These are phyloP conservation scores for Yasuhikotakia modesta DNA, from an alignment of 2,797 vertebrate species.

Conservation along the genomic window DNA sequence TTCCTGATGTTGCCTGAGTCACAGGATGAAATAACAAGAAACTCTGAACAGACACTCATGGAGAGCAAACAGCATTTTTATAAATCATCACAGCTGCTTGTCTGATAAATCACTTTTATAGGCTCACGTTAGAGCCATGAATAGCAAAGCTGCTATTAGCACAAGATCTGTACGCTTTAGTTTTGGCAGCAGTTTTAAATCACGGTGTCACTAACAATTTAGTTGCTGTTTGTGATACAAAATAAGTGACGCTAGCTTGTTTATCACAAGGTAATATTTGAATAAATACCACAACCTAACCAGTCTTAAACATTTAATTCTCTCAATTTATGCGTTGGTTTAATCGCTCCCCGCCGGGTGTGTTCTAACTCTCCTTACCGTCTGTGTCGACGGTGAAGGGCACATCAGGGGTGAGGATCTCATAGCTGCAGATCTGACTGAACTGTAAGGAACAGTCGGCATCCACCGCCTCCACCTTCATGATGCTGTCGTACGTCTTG, in stretches of 20 bases:
- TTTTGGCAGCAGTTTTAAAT: constrained; percentile 16
- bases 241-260: no score
- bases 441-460: constrained; percentile 98
- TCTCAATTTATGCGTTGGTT: no score
- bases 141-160: constrained; percentile 57
- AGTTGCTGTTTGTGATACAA: no score
- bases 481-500: constrained; percentile 85
- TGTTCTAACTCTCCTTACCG: constrained; percentile 75
- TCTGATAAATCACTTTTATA: constrained; percentile 63
- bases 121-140: constrained; percentile 25
- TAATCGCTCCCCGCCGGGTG: no score
- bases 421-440: constrained; percentile 98
- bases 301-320: no score
- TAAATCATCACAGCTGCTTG: no score
- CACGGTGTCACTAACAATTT: background rate
- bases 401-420: constrained; percentile 92
- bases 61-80: no score
- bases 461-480: constrained; percentile 93
- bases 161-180: background rate
- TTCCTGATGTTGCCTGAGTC: constrained; percentile 90
- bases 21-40: background rate
- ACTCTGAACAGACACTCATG: no score
- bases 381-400: constrained; percentile 95
- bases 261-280: no score
- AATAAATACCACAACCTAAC: no score